Base-by-base conservation (phyloP, 2,113 vertebrate genomes). In the Saccopteryx leptura region DNA sequence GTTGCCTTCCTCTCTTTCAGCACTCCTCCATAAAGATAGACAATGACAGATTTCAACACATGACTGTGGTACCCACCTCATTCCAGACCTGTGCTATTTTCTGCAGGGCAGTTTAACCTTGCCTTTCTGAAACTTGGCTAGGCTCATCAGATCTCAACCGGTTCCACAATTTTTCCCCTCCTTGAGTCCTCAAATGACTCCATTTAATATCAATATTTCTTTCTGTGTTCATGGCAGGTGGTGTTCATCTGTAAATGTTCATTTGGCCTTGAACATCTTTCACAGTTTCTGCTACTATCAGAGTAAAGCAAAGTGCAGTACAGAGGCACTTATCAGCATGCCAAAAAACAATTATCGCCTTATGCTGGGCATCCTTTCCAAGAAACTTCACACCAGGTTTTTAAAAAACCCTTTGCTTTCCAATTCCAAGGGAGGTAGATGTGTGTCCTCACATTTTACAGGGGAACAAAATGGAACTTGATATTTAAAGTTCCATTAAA, bases 231-330 rank as follows among this genome's bases (percentile, higher is more conserved):
- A 3, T 68, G 65, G 93, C 91, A 97, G 96, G 93, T 90, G 90
- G 79, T 93, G 94, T 95, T 97, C 97, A 97, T 83, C 79, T 91
- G 79, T 96, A 94, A 97, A 89, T 54, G 61, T 93, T 97, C 96
- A 74, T 88, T 97, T 97, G 95, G 97, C 96, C 86, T 96, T 91
- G 76, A 96, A 78, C 1, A 19, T 94, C 82, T 97, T 96, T 96
- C 91, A 66, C 79, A 66, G 65, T 69, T 61, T 81, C 92, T 94
- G 61, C 86, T 60, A 74, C 75, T 54, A 69, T 75, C 88, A n/a
- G n/a, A 85, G 83, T 33, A 89, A 93, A 93, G 71, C 82, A 71
- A 79, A 94, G 69, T 79, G 2, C 26, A 31, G 23, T 18, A 18
- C 52, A 91, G 66, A 86, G 83, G 82, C 79, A 74, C 52, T 54